Conservation (phyloP, 2,888 invertebrate species). For the Schizaphis graminum region DNA sequence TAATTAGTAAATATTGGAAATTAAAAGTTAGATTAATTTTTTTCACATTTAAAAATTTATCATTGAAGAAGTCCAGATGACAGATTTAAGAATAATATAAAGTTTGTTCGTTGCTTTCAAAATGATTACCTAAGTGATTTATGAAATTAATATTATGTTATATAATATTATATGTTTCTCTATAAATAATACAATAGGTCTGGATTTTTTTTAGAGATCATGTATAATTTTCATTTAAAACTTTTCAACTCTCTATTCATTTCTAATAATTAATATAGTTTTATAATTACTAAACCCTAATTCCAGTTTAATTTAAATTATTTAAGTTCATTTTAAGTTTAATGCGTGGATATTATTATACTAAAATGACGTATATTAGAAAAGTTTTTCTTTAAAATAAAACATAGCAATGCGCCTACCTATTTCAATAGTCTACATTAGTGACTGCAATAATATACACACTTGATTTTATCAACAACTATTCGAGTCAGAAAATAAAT, state of each 20-base stretch:
- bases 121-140: conserved; percentile 43
- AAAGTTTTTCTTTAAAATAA: background rate
- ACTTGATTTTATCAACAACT: background rate
- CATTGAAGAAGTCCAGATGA: background rate
- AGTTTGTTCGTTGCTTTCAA: conserved; percentile 8
- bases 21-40: conserved; percentile 13
- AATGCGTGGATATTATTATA: background rate
- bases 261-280: background rate
- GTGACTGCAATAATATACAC: background rate
- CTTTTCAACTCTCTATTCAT: background rate
- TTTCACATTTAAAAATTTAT: conserved; percentile 13
- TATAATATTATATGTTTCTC: background rate
- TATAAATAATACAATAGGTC: background rate
- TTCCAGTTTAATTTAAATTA: background rate
- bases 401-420: background rate
- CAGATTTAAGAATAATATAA: background rate
- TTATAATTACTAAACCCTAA: background rate
- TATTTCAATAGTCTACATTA: background rate
- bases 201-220: background rate
- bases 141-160: background rate
- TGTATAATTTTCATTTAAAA: background rate
- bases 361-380: background rate
- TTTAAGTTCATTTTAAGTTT: background rate
- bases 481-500: background rate
- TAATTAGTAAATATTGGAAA: background rate